These are phyloP conservation scores for Chrysochloris asiatica DNA, from an alignment of 2,113 vertebrate genomes.

Conservation along the genomic window DNA sequence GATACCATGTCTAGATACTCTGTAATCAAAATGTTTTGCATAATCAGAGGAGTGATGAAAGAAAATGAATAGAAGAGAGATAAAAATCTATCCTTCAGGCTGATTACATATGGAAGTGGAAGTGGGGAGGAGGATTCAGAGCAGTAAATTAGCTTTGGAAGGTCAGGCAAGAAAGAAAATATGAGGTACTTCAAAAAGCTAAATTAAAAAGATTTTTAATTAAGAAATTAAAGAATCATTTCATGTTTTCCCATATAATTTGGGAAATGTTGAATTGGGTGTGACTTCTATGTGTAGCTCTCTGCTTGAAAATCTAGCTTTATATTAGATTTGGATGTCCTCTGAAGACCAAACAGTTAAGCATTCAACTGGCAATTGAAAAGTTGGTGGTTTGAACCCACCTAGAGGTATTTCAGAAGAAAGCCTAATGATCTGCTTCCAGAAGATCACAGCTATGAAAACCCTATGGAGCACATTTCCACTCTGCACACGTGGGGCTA, in stretches of 20 bases:
- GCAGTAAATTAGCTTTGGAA: background rate
- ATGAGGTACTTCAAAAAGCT: background rate
- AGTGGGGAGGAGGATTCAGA: background rate
- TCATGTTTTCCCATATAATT: no score
- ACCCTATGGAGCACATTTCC: background rate
- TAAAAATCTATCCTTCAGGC: no score
- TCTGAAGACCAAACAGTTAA: background rate
- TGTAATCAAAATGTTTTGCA: background rate
- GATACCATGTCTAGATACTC: background rate
- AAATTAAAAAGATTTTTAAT: no score
- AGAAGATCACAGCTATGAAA: background rate
- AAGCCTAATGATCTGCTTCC: no score
- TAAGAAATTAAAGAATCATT: no score
- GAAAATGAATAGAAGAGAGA: background rate
- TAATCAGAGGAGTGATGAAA: background rate
- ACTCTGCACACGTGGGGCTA: background rate
- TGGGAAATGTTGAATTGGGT: background rate
- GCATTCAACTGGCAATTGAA: background rate
- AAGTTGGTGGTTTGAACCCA: background rate
- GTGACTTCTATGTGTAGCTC: background rate
- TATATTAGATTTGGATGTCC: background rate
- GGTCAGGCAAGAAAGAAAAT: background rate
- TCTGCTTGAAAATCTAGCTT: slow-evolving; percentile 2
- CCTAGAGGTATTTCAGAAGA: no score
- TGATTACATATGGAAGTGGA: background rate